Conservation (phyloP, 2,888 invertebrate genomes). For the Heliconius cydno region DNA sequence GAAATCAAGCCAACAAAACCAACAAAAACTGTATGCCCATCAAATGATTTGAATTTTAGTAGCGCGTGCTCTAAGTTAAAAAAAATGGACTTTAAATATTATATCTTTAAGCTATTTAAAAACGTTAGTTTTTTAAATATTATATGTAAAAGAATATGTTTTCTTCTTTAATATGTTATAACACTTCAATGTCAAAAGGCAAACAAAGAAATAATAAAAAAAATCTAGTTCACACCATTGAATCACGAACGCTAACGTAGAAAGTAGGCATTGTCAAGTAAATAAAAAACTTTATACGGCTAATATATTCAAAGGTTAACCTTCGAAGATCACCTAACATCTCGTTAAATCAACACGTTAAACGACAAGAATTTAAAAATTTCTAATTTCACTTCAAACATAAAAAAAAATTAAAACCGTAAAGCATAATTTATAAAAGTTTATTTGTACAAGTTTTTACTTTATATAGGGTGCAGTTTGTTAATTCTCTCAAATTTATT, state of each 20-base stretch:
- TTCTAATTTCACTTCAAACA: conserved; percentile 9
- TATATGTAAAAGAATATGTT: background rate
- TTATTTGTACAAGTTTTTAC: background rate
- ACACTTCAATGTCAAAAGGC: background rate
- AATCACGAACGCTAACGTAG: conserved; percentile 1
- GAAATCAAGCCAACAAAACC: conserved; percentile 28
- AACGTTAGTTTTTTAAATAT: too few relatives aligned
- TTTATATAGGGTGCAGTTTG: too few relatives aligned
- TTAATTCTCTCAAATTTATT: too few relatives aligned
- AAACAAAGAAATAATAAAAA: background rate
- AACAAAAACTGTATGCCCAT: conserved; percentile 13
- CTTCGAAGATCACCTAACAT: background rate
- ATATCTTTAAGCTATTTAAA: too few relatives aligned
- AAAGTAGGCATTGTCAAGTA: conserved; percentile 20
- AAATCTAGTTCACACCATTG: conserved; percentile 29
- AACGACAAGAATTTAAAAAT: background rate
- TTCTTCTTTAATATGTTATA: background rate
- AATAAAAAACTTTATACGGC: conserved; percentile 13
- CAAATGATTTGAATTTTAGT: conserved; percentile 12
- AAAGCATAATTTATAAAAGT: background rate
- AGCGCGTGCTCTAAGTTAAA: background rate
- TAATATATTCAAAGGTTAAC: conserved; percentile 7
- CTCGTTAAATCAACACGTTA: background rate
- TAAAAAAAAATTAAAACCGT: conserved; percentile 8
- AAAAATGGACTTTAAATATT: background rate